A percentile compares a stretch with the other conserved stretches of the same genome.
Conservation (phyloP, 2,888 invertebrate species). For the Leucozona laternaria region DNA sequence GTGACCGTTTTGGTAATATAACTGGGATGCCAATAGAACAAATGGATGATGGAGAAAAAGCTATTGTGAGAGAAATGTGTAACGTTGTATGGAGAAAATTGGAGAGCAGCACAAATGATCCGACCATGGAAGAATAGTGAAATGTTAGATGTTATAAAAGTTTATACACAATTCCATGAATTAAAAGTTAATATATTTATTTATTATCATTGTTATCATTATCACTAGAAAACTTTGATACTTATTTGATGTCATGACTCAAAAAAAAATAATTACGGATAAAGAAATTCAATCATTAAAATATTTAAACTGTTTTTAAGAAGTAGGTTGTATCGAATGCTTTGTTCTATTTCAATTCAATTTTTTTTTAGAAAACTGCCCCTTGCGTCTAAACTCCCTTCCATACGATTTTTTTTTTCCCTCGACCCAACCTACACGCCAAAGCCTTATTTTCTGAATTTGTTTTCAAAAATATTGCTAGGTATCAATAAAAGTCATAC, state of each 20-base stretch:
- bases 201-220: conserved; percentile 11
- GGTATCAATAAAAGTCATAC: no score
- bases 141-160: neutral
- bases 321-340: no score
- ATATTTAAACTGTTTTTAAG: no score
- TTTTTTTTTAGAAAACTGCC: no score
- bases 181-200: conserved; percentile 16
- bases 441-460: no score
- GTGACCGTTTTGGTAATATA: conserved; percentile 86
- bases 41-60: conserved; percentile 95
- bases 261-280: no score
- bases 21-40: conserved; percentile 84
- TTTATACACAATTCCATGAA: neutral
- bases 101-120: conserved; percentile 91
- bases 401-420: no score
- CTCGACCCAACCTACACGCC: no score
- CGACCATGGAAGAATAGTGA: conserved; percentile 75
- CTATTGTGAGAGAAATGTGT: conserved; percentile 97
- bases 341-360: no score
- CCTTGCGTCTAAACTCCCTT: no score
- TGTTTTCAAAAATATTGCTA: no score
- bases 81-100: conserved; percentile 97
- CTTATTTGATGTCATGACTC: neutral
- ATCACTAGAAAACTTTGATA: neutral
- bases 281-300: no score